Conservation (phyloP, 2,888 invertebrate species). For the Pachycephus smyrnensis region DNA sequence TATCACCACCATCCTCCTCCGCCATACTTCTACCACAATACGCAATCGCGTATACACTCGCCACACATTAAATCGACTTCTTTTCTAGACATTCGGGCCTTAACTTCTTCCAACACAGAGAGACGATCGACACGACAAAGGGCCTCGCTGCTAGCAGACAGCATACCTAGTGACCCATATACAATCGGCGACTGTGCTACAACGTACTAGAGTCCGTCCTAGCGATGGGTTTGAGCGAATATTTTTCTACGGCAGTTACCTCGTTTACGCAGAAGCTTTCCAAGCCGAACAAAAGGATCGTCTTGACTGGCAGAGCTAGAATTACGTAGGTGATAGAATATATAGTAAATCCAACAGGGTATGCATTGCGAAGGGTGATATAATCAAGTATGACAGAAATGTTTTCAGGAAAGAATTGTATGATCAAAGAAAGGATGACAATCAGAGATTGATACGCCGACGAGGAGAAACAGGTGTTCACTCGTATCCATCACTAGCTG, state of each 20-base stretch:
- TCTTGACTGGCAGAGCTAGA: no score
- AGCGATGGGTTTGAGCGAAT: constrained; percentile 16
- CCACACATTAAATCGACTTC: no score
- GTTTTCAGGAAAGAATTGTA: constrained; percentile 40
- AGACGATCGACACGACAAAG: constrained; percentile 32
- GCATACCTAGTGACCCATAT: constrained; percentile 53
- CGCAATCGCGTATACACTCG: no score
- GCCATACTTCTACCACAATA: no score
- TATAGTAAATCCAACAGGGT: no score
- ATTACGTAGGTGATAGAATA: no score
- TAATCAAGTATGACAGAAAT: not conserved
- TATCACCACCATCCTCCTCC: no score
- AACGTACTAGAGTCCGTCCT: not conserved
- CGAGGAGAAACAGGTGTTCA: constrained; percentile 46
- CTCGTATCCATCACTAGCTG: constrained; percentile 44
- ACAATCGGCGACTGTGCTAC: constrained; percentile 12
- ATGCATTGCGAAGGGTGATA: no score
- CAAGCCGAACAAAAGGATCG: not conserved
- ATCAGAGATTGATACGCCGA: constrained; percentile 23
- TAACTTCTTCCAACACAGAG: constrained; percentile 15
- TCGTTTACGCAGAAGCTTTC: not conserved
- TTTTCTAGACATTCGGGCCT: not conserved
- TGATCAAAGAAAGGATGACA: constrained; percentile 19
- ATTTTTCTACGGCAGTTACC: not conserved
- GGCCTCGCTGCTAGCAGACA: constrained; percentile 29